These are phyloP conservation scores for Diachasma alloeum DNA, from an alignment of 1,140 invertebrate species.

Conservation along the genomic window DNA sequence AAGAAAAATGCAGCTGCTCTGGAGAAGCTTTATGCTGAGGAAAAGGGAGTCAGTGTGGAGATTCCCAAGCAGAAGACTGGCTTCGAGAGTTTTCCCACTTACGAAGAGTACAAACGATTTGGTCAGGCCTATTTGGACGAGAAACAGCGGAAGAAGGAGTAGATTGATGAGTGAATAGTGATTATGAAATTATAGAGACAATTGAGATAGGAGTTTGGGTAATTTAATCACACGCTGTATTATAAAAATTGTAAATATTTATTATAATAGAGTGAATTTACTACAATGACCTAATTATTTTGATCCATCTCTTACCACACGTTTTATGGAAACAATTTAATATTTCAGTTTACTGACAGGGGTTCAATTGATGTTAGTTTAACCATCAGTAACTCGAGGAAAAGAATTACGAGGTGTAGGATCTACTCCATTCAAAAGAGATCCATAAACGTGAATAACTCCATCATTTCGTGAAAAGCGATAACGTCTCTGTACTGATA, in stretches of 20 bases:
- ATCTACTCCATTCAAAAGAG: not conserved
- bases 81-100: constrained; percentile 43
- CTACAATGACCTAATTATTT: not conserved
- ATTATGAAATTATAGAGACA: not conserved
- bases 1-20: constrained; percentile 78
- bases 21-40: constrained; percentile 53
- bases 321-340: not conserved
- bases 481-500: too few relatives aligned
- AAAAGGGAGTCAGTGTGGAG: not conserved
- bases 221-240: not conserved
- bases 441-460: not conserved
- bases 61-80: not conserved
- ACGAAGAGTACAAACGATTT: constrained; percentile 49
- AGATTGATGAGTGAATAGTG: not conserved
- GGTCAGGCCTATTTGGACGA: constrained; percentile 33
- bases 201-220: not conserved
- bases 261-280: constrained; percentile 13
- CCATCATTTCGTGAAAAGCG: too few relatives aligned
- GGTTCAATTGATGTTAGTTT: not conserved
- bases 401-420: not conserved
- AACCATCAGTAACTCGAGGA: not conserved
- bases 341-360: too few relatives aligned
- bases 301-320: not conserved
- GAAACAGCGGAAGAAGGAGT: not conserved
- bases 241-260: constrained; percentile 33